phyloP scores from a whole-genome alignment of 1,140 invertebrate species.

The Hypothenemus hampei region DNA sequence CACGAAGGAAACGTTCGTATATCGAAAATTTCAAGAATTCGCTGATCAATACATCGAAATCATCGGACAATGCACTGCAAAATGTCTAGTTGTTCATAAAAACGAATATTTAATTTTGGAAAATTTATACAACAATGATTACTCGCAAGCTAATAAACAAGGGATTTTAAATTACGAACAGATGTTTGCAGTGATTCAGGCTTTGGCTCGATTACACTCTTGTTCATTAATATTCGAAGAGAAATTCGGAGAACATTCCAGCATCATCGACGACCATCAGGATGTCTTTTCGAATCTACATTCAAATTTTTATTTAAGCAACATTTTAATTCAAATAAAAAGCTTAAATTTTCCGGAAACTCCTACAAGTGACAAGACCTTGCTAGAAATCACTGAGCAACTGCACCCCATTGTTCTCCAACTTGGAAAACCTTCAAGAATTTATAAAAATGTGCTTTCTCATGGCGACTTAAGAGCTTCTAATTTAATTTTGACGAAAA shows the following conservation, averaged over 20 bases:
- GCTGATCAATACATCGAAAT: constrained; percentile 31
- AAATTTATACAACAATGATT: constrained; percentile 33
- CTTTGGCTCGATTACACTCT: constrained; percentile 43
- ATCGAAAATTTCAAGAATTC: constrained; percentile 22
- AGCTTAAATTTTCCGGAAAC: constrained; percentile 19
- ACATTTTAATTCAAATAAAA: constrained; percentile 23
- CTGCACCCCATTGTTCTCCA: too few relatives aligned
- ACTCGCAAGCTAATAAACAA: constrained; percentile 24
- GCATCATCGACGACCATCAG: constrained; percentile 29
- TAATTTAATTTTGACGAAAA: constrained; percentile 47
- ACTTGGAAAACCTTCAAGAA: constrained; percentile 30
- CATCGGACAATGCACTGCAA: constrained; percentile 26
- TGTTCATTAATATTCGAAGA: constrained; percentile 42
- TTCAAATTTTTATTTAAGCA: constrained; percentile 22
- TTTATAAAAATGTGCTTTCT: constrained; percentile 40
- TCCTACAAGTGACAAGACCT: constrained; percentile 1
- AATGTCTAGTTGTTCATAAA: constrained; percentile 20
- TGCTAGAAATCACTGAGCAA: background rate
- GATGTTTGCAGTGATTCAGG: constrained; percentile 33
- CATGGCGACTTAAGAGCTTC: constrained; percentile 47
- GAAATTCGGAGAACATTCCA: constrained; percentile 24
- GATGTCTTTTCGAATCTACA: constrained; percentile 17
- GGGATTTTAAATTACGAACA: constrained; percentile 35
- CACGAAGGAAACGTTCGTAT: constrained; percentile 32
- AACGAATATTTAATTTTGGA: constrained; percentile 35